phyloP scores from a whole-genome alignment of 2,113 vertebrate genomes.

The Gasterosteus aculeatus region DNA sequence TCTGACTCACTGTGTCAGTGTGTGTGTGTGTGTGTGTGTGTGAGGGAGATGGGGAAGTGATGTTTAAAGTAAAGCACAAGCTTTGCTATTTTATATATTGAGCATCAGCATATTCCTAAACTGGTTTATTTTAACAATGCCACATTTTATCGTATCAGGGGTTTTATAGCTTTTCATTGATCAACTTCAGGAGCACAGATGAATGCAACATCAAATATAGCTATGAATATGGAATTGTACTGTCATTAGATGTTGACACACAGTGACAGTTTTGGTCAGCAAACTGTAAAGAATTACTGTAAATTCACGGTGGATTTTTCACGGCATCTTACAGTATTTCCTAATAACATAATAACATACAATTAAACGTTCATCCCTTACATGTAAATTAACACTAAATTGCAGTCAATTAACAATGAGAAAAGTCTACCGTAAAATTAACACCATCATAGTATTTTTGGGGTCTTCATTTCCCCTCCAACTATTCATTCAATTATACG shows the following conservation, averaged over 20 bases:
- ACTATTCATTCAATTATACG: no score
- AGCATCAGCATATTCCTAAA: slow-evolving; percentile 2
- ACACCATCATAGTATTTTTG: no score
- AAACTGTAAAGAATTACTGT: not conserved
- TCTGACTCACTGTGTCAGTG: slow-evolving; percentile 32
- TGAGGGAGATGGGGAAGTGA: not conserved
- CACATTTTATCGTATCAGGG: slow-evolving; percentile 9
- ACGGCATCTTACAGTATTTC: no score
- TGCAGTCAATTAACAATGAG: no score
- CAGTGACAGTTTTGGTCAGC: not conserved
- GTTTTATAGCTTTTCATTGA: slow-evolving; percentile 11
- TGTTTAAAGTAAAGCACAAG: slow-evolving; percentile 20
- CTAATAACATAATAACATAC: no score
- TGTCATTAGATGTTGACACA: not conserved
- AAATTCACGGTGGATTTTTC: no score
- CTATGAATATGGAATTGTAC: not conserved
- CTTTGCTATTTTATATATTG: slow-evolving; percentile 12
- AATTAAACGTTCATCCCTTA: no score
- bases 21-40: slow-evolving; percentile 14
- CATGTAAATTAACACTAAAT: no score
- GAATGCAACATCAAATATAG: not conserved
- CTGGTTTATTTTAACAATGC: slow-evolving; percentile 10
- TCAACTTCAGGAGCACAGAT: not conserved
- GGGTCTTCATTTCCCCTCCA: no score
- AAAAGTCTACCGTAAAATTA: no score